Evolutionary conservation across 2,888 invertebrate genomes (phyloP).

Genomic region (Agrotis segetum): DNA sequence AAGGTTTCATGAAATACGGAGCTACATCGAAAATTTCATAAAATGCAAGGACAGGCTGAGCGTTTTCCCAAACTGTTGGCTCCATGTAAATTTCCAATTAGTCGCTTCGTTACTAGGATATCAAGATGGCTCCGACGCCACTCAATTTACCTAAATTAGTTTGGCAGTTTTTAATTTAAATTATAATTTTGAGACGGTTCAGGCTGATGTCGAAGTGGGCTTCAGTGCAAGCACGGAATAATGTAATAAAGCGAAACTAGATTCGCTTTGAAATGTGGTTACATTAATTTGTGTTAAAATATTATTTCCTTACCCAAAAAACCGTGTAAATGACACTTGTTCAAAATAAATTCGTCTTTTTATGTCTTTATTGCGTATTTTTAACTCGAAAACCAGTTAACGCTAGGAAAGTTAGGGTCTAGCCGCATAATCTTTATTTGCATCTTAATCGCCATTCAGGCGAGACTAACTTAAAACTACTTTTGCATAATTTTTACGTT

Average conservation of each 20-base stretch:
- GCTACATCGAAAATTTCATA: neutral
- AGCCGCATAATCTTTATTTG: conserved; percentile 70
- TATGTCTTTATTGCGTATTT: conserved; percentile 37
- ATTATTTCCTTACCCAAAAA: conserved; percentile 21
- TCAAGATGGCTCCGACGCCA: conserved; percentile 39
- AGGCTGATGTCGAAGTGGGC: conserved; percentile 14
- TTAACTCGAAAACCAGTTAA: conserved; percentile 41
- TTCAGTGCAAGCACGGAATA: conserved; percentile 1
- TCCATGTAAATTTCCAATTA: conserved; percentile 53
- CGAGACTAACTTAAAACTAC: conserved; percentile 63
- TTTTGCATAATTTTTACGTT: conserved; percentile 66
- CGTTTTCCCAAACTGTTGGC: conserved; percentile 22
- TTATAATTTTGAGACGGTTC: conserved; percentile 37
- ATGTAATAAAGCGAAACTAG: conserved; percentile 15
- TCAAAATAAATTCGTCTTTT: conserved; percentile 19
- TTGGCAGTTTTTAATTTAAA: conserved; percentile 49
- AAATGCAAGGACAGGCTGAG: conserved; percentile 17
- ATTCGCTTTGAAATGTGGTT: conserved; percentile 20
- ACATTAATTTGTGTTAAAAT: conserved; percentile 29
- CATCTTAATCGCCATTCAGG: conserved; percentile 68
- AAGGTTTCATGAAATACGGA: neutral
- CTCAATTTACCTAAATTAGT: conserved; percentile 51
- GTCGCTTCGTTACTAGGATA: conserved; percentile 52
- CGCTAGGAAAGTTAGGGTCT: conserved; percentile 57
- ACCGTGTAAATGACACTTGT: conserved; percentile 25